These are phyloP conservation scores for Euphydryas editha DNA, from an alignment of 2,888 invertebrate species.

Conservation along the genomic window DNA sequence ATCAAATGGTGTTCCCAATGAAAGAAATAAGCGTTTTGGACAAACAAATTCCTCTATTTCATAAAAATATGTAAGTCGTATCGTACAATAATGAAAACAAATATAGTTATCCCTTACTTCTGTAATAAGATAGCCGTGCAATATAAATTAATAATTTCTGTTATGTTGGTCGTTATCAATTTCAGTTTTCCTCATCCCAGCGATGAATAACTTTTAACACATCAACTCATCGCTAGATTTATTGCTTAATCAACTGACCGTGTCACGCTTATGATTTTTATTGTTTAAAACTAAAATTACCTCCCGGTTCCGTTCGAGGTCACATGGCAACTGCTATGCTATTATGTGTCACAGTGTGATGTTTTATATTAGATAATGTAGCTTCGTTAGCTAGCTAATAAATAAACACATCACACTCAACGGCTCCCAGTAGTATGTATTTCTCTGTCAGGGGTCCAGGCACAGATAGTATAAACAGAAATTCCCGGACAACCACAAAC, in stretches of 20 bases:
- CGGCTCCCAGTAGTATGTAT: too few species aligned
- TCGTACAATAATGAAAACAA: conserved; percentile 52
- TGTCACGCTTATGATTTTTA: conserved; percentile 16
- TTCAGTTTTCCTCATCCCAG: conserved; percentile 47
- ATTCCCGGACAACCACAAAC: too few species aligned
- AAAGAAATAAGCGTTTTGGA: too few species aligned
- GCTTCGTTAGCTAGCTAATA: too few species aligned
- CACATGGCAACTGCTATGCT: neutral
- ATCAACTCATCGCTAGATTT: conserved; percentile 34
- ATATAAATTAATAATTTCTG: conserved; percentile 57
- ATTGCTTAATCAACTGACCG: conserved; percentile 26
- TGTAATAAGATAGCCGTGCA: conserved; percentile 63
- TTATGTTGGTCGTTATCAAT: conserved; percentile 52
- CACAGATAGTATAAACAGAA: too few species aligned
- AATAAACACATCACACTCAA: too few species aligned
- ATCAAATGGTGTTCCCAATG: too few species aligned
- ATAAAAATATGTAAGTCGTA: neutral
- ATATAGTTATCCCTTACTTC: conserved; percentile 60
- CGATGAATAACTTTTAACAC: conserved; percentile 9
- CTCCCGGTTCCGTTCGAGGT: neutral
- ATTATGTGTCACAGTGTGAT: neutral
- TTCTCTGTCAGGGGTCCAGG: too few species aligned
- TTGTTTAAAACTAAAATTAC: neutral
- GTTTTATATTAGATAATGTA: neutral
- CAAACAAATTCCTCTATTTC: too few species aligned